These are phyloP conservation scores for Crotalus horridus DNA, from an alignment of 2,113 vertebrate genomes.

Conservation along the genomic window DNA sequence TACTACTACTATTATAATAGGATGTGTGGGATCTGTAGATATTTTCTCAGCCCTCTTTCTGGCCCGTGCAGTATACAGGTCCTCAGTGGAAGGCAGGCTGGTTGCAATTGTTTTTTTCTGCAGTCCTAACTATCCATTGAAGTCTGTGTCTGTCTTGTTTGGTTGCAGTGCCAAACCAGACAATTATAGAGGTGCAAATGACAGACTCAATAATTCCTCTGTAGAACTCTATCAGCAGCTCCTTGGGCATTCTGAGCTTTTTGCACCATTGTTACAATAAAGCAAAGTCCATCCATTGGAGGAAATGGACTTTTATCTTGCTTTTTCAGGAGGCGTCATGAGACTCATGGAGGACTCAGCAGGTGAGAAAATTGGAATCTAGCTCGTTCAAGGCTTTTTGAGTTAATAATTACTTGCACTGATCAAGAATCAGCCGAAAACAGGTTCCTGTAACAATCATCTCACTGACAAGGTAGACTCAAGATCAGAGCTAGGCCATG, in stretches of 20 bases:
- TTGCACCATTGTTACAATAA: not conserved
- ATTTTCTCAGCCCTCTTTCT: too few species aligned
- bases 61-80: too few species aligned
- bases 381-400: not conserved
- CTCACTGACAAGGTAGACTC: too few species aligned
- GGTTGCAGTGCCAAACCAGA: not conserved
- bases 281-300: not conserved
- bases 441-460: not conserved
- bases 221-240: not conserved
- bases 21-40: too few species aligned
- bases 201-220: not conserved
- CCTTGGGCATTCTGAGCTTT: not conserved
- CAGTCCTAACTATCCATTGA: too few species aligned
- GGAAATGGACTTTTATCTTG: not conserved
- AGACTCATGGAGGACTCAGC: not conserved
- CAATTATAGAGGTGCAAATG: not conserved
- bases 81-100: too few species aligned
- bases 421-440: not conserved
- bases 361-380: not conserved
- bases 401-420: slow-evolving; percentile 16
- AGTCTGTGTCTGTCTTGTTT: too few species aligned
- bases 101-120: too few species aligned
- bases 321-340: not conserved
- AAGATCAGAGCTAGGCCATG: not conserved
- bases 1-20: too few species aligned